A percentile compares a stretch with the other conserved stretches of the same genome.
Evolutionary conservation across 2,113 vertebrate species (phyloP).

Genomic region (Sitta europaea): DNA sequence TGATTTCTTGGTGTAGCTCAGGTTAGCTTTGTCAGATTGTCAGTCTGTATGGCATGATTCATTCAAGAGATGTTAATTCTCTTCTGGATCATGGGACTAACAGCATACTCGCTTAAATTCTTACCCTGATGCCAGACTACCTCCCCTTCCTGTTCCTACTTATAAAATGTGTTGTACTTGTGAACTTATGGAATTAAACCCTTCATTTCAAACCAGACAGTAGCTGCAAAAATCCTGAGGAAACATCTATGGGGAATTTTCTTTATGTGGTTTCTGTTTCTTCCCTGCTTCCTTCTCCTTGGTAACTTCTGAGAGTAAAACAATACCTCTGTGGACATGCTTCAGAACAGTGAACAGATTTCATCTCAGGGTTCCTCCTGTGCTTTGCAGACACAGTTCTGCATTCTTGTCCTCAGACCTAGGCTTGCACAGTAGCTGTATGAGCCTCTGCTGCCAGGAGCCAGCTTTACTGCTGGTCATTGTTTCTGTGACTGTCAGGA

Average conservation of each 20-base stretch:
- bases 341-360: background rate
- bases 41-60: background rate
- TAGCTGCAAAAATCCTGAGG: background rate
- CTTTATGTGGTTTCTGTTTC: background rate
- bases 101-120: background rate
- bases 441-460: background rate
- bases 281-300: background rate
- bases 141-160: background rate
- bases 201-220: background rate
- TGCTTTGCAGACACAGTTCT: background rate
- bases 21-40: slow-evolving; percentile 1
- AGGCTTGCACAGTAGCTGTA: background rate
- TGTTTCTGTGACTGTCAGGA: background rate
- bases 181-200: background rate
- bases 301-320: background rate
- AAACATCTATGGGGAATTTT: background rate
- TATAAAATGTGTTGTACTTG: background rate
- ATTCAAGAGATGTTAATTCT: slow-evolving; percentile 22
- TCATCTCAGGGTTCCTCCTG: background rate
- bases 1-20: background rate
- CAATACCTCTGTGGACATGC: background rate
- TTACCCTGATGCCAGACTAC: background rate
- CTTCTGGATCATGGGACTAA: slow-evolving; percentile 1
- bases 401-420: background rate
- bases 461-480: background rate